Evolutionary conservation across 2,797 vertebrate species (phyloP).

Genomic region (Sebastiscus tertius): DNA sequence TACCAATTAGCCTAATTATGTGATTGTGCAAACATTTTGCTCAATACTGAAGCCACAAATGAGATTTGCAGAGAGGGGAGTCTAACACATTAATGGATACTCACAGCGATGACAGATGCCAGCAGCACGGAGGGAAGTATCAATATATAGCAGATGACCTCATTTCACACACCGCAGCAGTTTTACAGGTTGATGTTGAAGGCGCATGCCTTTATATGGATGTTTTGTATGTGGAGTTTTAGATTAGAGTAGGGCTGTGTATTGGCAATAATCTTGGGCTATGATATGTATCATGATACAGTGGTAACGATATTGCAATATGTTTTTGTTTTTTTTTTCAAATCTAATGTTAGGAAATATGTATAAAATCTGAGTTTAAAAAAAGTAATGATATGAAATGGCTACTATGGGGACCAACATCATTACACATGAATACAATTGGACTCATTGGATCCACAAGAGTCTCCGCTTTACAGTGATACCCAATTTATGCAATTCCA

Average conservation of each 20-base stretch:
- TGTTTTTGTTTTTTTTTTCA: no score
- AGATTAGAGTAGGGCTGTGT: background rate
- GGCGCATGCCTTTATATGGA: background rate
- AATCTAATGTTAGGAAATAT: no score
- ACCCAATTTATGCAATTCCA: no score
- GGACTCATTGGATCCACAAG: no score
- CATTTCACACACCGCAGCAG: slow-evolving; percentile 15
- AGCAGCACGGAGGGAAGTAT: slow-evolving; percentile 18
- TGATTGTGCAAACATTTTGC: slow-evolving; percentile 53
- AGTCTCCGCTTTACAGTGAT: no score
- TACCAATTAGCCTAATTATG: slow-evolving; percentile 59
- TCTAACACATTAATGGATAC: slow-evolving; percentile 31
- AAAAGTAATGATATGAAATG: no score
- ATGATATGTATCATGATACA: no score
- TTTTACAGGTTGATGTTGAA: slow-evolving; percentile 17
- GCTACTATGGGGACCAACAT: no score
- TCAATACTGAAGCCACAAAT: slow-evolving; percentile 42
- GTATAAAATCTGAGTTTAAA: no score
- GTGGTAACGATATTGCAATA: no score
- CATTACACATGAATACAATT: no score
- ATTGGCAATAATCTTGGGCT: accelerated
- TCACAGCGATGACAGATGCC: slow-evolving; percentile 34
- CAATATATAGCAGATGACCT: slow-evolving; percentile 37
- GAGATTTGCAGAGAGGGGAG: slow-evolving; percentile 22
- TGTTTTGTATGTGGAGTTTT: background rate